Conservation (phyloP, 2,888 invertebrate genomes). For the Balanococcus diminutus region DNA sequence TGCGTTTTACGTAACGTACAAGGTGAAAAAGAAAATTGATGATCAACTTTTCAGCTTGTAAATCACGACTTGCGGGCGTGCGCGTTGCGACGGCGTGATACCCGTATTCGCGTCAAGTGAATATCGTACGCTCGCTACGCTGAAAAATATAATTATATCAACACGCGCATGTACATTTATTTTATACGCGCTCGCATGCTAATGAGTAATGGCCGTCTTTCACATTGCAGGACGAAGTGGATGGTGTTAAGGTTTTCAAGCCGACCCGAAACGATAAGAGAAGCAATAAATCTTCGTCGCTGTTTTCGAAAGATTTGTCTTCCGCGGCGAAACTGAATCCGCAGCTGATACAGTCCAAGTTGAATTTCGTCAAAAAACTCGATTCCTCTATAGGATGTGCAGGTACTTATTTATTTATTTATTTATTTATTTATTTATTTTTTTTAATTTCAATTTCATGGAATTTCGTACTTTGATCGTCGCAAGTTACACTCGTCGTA, state of each 20-base stretch:
- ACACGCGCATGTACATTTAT: not conserved
- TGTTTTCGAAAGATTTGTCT: not conserved
- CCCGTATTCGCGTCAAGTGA: too few relatives aligned
- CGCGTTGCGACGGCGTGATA: too few relatives aligned
- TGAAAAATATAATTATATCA: too few relatives aligned
- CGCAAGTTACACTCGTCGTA: not conserved
- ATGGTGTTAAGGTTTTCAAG: slow-evolving; percentile 50
- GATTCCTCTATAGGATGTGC: not conserved
- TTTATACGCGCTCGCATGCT: not conserved
- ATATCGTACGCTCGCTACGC: too few relatives aligned
- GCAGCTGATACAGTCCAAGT: slow-evolving; percentile 41
- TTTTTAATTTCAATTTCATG: not conserved
- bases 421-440: not conserved
- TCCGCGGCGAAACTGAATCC: not conserved
- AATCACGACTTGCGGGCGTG: not conserved
- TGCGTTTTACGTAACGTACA: not conserved
- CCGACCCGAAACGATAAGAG: slow-evolving; percentile 36
- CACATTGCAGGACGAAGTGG: slow-evolving; percentile 39
- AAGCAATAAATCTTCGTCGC: not conserved
- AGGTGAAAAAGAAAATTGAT: too few relatives aligned
- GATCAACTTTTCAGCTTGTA: too few relatives aligned
- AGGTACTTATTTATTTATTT: not conserved
- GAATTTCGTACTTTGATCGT: not conserved
- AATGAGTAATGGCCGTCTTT: not conserved
- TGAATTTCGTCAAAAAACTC: slow-evolving; percentile 39